Conservation (phyloP, 2,888 invertebrate genomes). For the Allolobophora icterica region DNA sequence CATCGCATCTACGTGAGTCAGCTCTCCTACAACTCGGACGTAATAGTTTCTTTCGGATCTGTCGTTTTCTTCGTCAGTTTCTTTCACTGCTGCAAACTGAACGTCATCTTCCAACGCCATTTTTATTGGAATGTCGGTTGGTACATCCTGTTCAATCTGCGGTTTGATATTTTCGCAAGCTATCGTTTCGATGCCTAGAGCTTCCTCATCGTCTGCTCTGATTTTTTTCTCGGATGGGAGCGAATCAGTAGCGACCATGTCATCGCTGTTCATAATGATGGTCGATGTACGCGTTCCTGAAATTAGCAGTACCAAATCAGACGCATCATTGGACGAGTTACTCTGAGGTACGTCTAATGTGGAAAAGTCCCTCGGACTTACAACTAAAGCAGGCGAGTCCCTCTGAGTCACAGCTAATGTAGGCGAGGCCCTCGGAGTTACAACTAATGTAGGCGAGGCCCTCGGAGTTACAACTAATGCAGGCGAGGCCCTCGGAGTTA, state of each 20-base stretch:
- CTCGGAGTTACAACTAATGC: too few species aligned
- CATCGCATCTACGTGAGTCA: neutral
- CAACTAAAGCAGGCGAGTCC: too few species aligned
- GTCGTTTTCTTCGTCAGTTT: neutral
- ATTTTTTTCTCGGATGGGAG: neutral
- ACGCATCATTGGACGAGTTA: neutral
- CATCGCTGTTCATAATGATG: neutral
- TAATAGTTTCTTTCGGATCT: neutral
- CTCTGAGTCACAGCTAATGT: too few species aligned
- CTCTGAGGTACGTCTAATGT: too few species aligned
- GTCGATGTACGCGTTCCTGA: neutral
- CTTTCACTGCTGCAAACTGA: neutral
- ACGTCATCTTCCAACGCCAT: neutral
- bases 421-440: too few species aligned
- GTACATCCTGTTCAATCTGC: neutral
- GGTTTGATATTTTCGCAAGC: neutral
- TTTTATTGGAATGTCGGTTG: neutral
- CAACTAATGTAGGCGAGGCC: too few species aligned
- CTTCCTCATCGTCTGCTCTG: neutral
- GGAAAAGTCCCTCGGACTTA: too few species aligned
- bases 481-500: too few species aligned
- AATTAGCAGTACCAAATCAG: slow-evolving; percentile 8
- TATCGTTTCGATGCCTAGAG: neutral
- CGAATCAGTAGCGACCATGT: neutral
- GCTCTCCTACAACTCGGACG: slow-evolving; percentile 2